A percentile compares a stretch with the other conserved stretches of the same genome.
phyloP scores from a whole-genome alignment of 1,140 invertebrate genomes.

The Plodia interpunctella region DNA sequence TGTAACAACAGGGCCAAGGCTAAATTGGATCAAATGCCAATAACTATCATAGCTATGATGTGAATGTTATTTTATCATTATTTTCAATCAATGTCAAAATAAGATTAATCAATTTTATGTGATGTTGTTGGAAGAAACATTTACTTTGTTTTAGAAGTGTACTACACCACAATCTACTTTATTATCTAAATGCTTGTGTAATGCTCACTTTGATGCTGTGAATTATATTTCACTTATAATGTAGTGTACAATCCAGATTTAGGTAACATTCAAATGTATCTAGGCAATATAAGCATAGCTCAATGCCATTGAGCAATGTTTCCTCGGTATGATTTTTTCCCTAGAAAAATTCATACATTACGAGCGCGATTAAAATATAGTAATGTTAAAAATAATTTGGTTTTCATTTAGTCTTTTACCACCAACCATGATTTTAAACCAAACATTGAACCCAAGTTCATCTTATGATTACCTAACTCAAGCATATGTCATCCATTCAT shows the following conservation, averaged over 20 bases:
- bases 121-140: slow-evolving; percentile 36
- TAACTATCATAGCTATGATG: neutral
- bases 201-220: slow-evolving; percentile 38
- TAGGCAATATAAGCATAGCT: slow-evolving; percentile 48
- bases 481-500: too few relatives aligned
- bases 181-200: slow-evolving; percentile 28
- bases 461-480: too few relatives aligned
- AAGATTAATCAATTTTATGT: neutral
- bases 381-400: slow-evolving; percentile 42
- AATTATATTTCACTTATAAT: slow-evolving; percentile 37
- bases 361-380: slow-evolving; percentile 65
- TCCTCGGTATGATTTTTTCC: slow-evolving; percentile 65
- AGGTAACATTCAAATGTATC: slow-evolving; percentile 29
- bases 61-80: neutral
- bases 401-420: slow-evolving; percentile 20
- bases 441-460: too few relatives aligned
- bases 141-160: slow-evolving; percentile 28
- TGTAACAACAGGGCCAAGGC: slow-evolving; percentile 28
- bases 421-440: too few relatives aligned
- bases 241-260: slow-evolving; percentile 25
- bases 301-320: slow-evolving; percentile 30
- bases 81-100: slow-evolving; percentile 22
- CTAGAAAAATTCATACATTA: slow-evolving; percentile 57
- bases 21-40: neutral
- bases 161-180: too few relatives aligned